Base-by-base conservation (phyloP, 1,140 invertebrate genomes). In the Brachionus koreanus region DNA sequence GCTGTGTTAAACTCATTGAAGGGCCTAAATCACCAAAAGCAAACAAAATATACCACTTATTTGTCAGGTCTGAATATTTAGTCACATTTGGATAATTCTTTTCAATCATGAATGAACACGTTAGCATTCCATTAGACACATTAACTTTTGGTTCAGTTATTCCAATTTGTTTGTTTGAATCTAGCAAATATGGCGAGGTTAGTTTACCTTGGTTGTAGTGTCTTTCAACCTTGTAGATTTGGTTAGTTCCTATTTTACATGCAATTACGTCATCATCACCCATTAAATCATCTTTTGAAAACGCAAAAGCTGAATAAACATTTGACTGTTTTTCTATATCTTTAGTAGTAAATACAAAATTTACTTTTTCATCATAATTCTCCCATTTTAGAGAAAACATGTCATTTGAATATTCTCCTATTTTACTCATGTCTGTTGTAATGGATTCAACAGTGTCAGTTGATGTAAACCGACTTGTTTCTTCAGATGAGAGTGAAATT, bases 301-400 rank as follows among this genome's bases (percentile, higher is more conserved):
- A 77, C 6, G 74, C 74, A 52, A 77, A 77, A 5, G 65, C 13
- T 19, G 52, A 77, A 13, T 77, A 61, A 77, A 77, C 23, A 49
- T 33, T 9, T 19, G 37, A 42, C 1, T 42, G 46, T 9, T n/a
- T 69, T 3, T 10, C 35, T 19, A 10, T 16, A 5, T 37, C 16
- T 69, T 69, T 69, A 16, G 65, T 69, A 5, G n/a, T 33, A 69
- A 69, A 69, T 19, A 5, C 39, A 39, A 69, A 69, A 2, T 43
- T 16, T 42, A 23, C 16, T 9, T 37, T 39, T 4, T 69, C 65
- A 37, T 23, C 35, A 37, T 42, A 16, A 69, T 69, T 19, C 9
- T 16, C 6, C 65, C 65, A 69, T 39, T 16, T 9, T 1, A 69
- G n/a, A 5, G 5, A n/a, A 69, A 69, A 69, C n/a, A n/a, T n/a